Evolutionary conservation across 2,888 invertebrate genomes (phyloP).

Genomic region (Melolontha melolontha): DNA sequence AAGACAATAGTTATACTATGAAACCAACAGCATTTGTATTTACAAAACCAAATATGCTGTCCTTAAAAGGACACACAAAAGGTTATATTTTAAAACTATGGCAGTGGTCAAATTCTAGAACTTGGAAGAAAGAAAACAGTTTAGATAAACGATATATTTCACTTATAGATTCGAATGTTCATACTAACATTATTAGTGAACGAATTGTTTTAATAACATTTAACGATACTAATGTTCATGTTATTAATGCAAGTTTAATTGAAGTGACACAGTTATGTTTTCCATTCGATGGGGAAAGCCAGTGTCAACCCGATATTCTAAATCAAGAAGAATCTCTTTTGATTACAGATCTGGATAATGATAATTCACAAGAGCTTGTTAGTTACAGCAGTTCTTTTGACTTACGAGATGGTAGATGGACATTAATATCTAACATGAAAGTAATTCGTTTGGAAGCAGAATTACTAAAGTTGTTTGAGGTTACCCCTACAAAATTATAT

Average conservation of each 20-base stretch:
- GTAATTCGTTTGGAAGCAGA: slow-evolving; percentile 79
- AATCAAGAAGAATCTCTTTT: slow-evolving; percentile 80
- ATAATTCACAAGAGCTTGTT: slow-evolving; percentile 81
- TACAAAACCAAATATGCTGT: slow-evolving; percentile 56
- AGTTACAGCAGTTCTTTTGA: slow-evolving; percentile 77
- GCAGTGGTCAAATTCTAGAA: slow-evolving; percentile 72
- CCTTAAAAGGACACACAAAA: slow-evolving; percentile 69
- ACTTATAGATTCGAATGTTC: slow-evolving; percentile 38
- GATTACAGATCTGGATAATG: slow-evolving; percentile 81
- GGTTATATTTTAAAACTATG: slow-evolving; percentile 87
- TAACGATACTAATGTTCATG: slow-evolving; percentile 78
- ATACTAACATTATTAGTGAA: slow-evolving; percentile 64
- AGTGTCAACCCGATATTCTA: slow-evolving; percentile 80
- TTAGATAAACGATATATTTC: slow-evolving; percentile 37
- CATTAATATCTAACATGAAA: slow-evolving; percentile 75
- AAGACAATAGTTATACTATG: slow-evolving; percentile 78
- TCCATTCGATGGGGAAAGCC: slow-evolving; percentile 62
- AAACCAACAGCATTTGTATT: slow-evolving; percentile 77
- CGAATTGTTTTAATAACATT: slow-evolving; percentile 83
- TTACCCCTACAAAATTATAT: slow-evolving; percentile 49
- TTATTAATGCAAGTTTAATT: slow-evolving; percentile 83
- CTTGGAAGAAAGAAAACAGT: slow-evolving; percentile 5
- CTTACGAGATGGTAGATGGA: slow-evolving; percentile 68
- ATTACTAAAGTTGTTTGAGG: slow-evolving; percentile 76
- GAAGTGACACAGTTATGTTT: slow-evolving; percentile 81